A percentile compares a stretch with the other conserved stretches of the same genome.
These are phyloP conservation scores for Sebastes minor DNA, from an alignment of 2,797 vertebrate species.

Conservation along the genomic window DNA sequence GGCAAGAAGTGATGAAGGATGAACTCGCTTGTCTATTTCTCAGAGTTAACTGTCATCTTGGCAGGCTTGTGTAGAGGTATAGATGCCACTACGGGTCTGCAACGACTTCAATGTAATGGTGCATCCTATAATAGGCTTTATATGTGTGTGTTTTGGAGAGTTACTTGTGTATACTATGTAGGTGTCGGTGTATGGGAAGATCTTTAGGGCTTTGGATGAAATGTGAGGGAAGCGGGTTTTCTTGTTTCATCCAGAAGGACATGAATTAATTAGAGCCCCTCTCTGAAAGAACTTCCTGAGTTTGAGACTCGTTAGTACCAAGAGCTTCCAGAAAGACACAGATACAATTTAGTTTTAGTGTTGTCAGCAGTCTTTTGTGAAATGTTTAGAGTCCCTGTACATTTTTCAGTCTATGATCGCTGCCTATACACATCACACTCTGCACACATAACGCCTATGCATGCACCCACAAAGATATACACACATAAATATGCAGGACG, in stretches of 20 bases:
- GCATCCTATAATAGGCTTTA: not conserved
- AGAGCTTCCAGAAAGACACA: constrained; percentile 23
- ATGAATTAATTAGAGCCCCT: constrained; percentile 62
- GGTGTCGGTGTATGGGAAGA: constrained; percentile 23
- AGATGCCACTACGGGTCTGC: not conserved
- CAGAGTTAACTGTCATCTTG: not conserved
- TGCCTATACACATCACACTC: constrained; percentile 5
- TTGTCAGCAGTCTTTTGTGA: constrained; percentile 24
- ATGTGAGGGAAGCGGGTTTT: constrained; percentile 46
- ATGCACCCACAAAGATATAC: not conserved
- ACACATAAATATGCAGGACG: not conserved
- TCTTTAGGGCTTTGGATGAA: constrained; percentile 37
- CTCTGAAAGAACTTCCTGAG: constrained; percentile 53
- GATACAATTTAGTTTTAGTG: constrained; percentile 29
- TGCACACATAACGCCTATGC: not conserved
- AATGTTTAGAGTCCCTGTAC: constrained; percentile 15
- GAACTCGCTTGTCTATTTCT: constrained; percentile 2
- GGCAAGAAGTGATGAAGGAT: not conserved
- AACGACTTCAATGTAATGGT: not conserved
- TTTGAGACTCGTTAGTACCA: constrained; percentile 45
- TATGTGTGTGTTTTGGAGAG: not conserved
- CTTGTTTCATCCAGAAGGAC: constrained; percentile 54
- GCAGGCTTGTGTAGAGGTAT: not conserved
- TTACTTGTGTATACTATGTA: not conserved
- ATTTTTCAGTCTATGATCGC: constrained; percentile 15